phyloP scores from a whole-genome alignment of 2,797 vertebrate genomes.

The Valencia hispanica region DNA sequence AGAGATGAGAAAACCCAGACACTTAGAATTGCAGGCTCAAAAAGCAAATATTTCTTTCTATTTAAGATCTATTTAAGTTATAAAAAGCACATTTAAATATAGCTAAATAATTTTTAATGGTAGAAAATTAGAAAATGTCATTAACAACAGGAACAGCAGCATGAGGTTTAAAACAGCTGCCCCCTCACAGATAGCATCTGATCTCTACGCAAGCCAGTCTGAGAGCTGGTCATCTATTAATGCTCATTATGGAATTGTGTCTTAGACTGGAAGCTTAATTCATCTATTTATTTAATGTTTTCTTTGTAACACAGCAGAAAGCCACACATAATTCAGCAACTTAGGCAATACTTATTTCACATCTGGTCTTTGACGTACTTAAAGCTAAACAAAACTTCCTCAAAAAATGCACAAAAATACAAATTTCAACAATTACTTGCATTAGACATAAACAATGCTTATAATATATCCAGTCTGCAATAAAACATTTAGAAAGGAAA shows the following conservation, averaged over 20 bases:
- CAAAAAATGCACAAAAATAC: too few species aligned
- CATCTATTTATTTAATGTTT: constrained; percentile 29
- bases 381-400: too few species aligned
- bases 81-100: background rate
- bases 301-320: background rate
- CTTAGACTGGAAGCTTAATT: constrained; percentile 14
- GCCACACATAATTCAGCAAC: background rate
- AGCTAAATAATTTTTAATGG: background rate
- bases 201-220: constrained; percentile 22
- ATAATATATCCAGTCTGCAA: too few species aligned
- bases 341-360: too few species aligned
- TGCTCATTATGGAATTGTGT: constrained; percentile 16
- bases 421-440: too few species aligned
- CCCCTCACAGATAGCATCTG: constrained; percentile 26
- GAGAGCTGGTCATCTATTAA: constrained; percentile 2
- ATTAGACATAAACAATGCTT: too few species aligned
- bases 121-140: background rate
- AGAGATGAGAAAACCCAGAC: constrained; percentile 8
- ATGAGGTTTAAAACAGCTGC: constrained; percentile 1
- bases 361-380: too few species aligned
- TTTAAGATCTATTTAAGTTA: background rate
- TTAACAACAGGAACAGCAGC: constrained; percentile 14
- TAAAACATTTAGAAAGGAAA: too few species aligned
- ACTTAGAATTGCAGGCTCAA: constrained; percentile 10
- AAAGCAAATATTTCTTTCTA: background rate